phyloP scores from a whole-genome alignment of 2,888 invertebrate species.

The Empis stercorea region DNA sequence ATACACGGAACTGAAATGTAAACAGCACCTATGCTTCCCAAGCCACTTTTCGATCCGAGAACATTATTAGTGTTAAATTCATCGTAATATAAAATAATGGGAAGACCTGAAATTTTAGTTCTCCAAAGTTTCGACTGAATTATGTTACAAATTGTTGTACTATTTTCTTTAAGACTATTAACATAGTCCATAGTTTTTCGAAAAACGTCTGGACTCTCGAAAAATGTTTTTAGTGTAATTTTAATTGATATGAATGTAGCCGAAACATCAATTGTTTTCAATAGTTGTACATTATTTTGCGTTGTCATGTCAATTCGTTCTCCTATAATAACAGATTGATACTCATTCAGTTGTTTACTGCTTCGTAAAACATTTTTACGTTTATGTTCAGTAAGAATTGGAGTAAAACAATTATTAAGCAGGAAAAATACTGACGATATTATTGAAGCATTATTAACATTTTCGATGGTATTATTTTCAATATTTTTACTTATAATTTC shows the following conservation, averaged over 20 bases:
- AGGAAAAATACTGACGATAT: background rate
- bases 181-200: background rate
- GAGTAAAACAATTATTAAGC: background rate
- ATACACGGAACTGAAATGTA: background rate
- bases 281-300: background rate
- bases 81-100: background rate
- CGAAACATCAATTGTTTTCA: background rate
- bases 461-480: background rate
- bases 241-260: background rate
- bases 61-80: constrained; percentile 1
- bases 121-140: background rate
- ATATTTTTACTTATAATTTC: background rate
- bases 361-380: background rate
- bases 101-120: background rate
- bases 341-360: background rate
- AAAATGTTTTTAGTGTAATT: background rate
- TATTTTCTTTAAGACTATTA: background rate
- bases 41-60: background rate
- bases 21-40: background rate
- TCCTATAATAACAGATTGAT: background rate
- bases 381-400: background rate
- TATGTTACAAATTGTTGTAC: background rate
- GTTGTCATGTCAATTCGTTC: background rate
- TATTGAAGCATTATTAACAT: background rate
- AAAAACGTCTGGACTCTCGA: background rate